phyloP scores from a whole-genome alignment of 1,140 invertebrate genomes.

The Eriosoma lanigerum region DNA sequence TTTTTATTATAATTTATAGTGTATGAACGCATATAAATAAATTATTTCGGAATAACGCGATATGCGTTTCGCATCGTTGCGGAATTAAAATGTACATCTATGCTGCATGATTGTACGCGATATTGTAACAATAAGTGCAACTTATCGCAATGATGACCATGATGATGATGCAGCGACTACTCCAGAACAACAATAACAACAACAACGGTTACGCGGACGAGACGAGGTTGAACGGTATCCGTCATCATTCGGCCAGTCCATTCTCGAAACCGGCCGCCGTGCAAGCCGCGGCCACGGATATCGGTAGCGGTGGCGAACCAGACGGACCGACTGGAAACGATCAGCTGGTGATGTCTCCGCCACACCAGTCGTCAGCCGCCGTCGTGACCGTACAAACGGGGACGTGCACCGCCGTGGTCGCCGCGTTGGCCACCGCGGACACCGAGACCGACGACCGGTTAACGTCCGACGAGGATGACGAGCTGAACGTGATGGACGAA shows the following conservation, averaged over 20 bases:
- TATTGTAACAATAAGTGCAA: not conserved
- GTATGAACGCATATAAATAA: no score
- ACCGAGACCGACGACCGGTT: conserved; percentile 12
- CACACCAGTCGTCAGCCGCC: not conserved
- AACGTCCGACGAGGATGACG: conserved; percentile 40
- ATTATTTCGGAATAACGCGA: no score
- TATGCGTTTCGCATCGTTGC: not conserved
- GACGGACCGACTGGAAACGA: not conserved
- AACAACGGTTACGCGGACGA: conserved; percentile 38
- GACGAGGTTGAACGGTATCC: conserved; percentile 33
- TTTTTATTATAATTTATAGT: no score
- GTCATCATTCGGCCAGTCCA: conserved; percentile 33
- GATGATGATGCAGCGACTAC: conserved; percentile 55
- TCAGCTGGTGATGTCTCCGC: not conserved
- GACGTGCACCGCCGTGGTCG: not conserved
- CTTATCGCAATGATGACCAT: conserved; percentile 54
- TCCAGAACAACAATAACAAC: conserved; percentile 52
- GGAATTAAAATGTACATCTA: not conserved
- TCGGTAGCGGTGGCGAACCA: not conserved
- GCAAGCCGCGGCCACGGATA: not conserved
- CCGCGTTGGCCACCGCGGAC: not conserved
- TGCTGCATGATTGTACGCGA: not conserved
- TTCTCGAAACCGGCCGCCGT: conserved; percentile 33
- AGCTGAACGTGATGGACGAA: conserved; percentile 47
- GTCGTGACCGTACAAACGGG: not conserved